Evolutionary conservation across 2,113 vertebrate genomes (phyloP), one percentile per base, ranked within the genome.

Genomic region (Eretmochelys imbricata): DNA sequence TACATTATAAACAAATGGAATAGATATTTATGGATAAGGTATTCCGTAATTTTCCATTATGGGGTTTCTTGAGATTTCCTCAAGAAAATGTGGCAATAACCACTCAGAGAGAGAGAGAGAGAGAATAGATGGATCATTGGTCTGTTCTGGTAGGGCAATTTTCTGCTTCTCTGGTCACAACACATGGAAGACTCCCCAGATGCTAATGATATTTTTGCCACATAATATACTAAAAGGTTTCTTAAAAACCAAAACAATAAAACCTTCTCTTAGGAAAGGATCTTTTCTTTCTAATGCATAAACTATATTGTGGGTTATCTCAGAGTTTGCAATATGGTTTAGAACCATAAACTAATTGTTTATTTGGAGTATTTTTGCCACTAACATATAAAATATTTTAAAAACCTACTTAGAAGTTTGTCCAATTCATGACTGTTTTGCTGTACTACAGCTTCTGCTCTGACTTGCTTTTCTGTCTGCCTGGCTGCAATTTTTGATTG

Each of bases 211-310:
- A 91, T 54, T 88, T 92, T 46, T 54, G 59, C 20, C 54, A 5
- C 1, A 1, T 4, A 1, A 1, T 25, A 3, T 54, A 12, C 29
- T 48, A 3, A 80, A 65, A 80, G 2, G 2, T 48, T 91, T 88
- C 0, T 0, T 54, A 81, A 57, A n/a, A 84, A 87, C 16, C 3
- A 12, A 85, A 19, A n/a, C 19, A 25, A 6, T 5, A 38, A 80
- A 55, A 17, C 0, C 2, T 10, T 69, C 7, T 38, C 4, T 85
- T 1, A 0, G 16, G 69, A 24, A 4, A 55, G 8, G 0, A 11
- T 11, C 5, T 27, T 0, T 46, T n/a, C 8, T 9, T 91, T 5
- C 49, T 14, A 72, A 17, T 38, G 0, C 87, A 62, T 42, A 2
- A 8, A 5, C 4, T 2, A 0, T 27, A 3, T 2, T 80, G 2